Conservation (phyloP, 2,888 invertebrate genomes). For the Scaptomyza caliginosa region DNA sequence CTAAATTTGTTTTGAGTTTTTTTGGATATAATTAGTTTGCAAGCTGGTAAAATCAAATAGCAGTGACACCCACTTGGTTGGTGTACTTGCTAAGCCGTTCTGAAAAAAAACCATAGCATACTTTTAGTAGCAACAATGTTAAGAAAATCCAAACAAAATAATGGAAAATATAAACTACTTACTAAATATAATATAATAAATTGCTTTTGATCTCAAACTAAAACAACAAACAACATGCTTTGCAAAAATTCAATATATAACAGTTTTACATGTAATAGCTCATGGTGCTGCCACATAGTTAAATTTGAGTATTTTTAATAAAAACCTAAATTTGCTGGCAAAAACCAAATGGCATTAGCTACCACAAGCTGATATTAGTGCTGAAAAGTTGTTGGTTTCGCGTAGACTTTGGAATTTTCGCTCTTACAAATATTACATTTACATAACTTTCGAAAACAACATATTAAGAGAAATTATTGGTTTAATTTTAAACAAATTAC, state of each 20-base stretch:
- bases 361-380: constrained; percentile 23
- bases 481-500: not conserved
- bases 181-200: no score
- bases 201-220: no score
- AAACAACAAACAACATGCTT: not conserved
- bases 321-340: constrained; percentile 27
- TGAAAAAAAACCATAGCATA: not conserved
- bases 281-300: constrained; percentile 1
- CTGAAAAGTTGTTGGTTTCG: constrained; percentile 8
- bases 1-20: no score
- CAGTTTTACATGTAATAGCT: not conserved
- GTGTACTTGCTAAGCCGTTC: not conserved
- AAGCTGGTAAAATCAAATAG: no score
- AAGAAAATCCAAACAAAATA: no score
- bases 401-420: constrained; percentile 16
- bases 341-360: not conserved
- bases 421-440: constrained; percentile 29
- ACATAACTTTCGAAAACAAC: constrained; percentile 28
- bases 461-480: not conserved
- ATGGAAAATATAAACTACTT: no score
- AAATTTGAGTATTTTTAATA: not conserved
- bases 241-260: not conserved
- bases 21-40: no score
- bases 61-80: no score
- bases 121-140: no score